These are phyloP conservation scores for Paradoxurus hermaphroditus DNA, from an alignment of 2,113 vertebrate species.

Conservation along the genomic window DNA sequence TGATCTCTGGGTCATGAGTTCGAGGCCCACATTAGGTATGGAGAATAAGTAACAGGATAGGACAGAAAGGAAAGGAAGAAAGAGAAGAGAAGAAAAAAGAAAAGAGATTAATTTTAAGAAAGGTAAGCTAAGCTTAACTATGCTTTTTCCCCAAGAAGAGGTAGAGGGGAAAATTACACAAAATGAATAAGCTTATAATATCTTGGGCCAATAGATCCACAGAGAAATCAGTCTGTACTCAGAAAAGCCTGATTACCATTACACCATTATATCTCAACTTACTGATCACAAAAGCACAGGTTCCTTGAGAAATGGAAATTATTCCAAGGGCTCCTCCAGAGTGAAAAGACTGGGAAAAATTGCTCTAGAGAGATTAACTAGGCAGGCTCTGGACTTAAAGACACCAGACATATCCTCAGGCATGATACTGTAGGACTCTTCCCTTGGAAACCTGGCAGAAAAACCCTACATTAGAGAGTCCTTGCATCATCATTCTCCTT, in stretches of 20 bases:
- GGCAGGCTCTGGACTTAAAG: background rate
- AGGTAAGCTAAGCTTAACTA: background rate
- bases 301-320: background rate
- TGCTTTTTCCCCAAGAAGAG: background rate
- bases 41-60: too few relatives aligned
- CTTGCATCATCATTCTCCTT: background rate
- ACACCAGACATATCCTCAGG: background rate
- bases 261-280: background rate
- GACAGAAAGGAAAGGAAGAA: background rate
- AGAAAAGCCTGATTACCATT: background rate
- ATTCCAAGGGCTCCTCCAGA: background rate
- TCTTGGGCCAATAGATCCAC: background rate
- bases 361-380: background rate
- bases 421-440: background rate
- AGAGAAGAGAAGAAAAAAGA: background rate
- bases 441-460: background rate
- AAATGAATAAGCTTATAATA: background rate
- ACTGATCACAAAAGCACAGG: background rate
- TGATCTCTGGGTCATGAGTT: background rate
- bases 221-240: slow-evolving; percentile 7
- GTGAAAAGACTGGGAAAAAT: background rate
- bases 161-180: background rate
- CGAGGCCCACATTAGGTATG: too few relatives aligned
- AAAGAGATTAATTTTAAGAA: slow-evolving; percentile 1
- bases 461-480: background rate